Conservation (phyloP, 2,797 vertebrate species). For the Dallia pectoralis region DNA sequence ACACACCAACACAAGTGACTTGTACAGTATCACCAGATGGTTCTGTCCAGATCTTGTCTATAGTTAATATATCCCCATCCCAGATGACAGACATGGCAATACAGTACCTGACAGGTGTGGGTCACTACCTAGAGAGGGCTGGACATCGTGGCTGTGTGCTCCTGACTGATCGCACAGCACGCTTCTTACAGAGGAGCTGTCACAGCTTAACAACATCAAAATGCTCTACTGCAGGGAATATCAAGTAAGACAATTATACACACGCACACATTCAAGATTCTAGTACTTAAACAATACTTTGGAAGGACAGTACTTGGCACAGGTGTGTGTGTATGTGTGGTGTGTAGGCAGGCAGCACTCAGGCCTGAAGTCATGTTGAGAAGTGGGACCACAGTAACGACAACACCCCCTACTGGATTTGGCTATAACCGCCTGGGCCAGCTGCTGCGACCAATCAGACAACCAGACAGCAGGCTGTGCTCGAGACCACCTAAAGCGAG, state of each 20-base stretch:
- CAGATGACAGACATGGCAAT: conserved; percentile 79
- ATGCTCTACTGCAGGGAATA: conserved; percentile 78
- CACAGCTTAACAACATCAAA: conserved; percentile 71
- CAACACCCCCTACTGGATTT: conserved; percentile 67
- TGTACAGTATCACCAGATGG: background rate
- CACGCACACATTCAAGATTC: background rate
- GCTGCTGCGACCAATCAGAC: conserved; percentile 25
- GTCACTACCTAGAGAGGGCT: conserved; percentile 74
- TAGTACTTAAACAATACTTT: background rate
- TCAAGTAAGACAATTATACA: conserved; percentile 68
- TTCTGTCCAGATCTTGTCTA: too few species aligned
- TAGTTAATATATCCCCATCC: conserved; percentile 2
- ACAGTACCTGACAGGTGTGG: conserved; percentile 72
- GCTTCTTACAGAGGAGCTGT: conserved; percentile 69
- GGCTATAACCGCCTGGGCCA: conserved; percentile 49
- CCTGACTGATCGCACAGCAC: conserved; percentile 72
- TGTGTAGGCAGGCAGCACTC: conserved; percentile 68
- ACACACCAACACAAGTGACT: background rate
- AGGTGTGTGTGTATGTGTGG: conserved; percentile 3
- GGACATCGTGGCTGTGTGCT: conserved; percentile 75
- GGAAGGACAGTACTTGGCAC: background rate
- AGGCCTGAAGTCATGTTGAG: conserved; percentile 67
- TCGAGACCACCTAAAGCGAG: too few species aligned
- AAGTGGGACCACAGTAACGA: conserved; percentile 71
- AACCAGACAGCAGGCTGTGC: too few species aligned